These are phyloP conservation scores for Leptinotarsa rubiginosa DNA, from an alignment of 2,888 invertebrate species.

Conservation along the genomic window DNA sequence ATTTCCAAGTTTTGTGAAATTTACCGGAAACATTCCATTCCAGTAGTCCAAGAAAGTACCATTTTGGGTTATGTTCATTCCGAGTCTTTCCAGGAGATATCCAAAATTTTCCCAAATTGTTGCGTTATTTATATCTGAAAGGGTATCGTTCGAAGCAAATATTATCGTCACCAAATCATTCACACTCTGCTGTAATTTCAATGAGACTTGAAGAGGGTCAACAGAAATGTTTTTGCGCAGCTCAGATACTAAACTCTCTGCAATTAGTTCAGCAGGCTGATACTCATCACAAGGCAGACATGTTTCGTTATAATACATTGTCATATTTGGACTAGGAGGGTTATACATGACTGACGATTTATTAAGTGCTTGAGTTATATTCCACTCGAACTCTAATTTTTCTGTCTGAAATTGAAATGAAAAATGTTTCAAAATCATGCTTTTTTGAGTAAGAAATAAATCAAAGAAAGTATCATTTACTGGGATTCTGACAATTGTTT, in stretches of 20 bases:
- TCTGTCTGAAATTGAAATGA: constrained; percentile 63
- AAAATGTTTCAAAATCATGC: too few relatives aligned
- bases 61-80: background rate
- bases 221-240: background rate
- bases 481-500: too few relatives aligned
- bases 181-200: background rate
- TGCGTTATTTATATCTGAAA: background rate
- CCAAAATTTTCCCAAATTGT: background rate
- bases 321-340: background rate
- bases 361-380: constrained; percentile 54
- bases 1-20: constrained; percentile 20
- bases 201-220: background rate
- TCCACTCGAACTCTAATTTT: constrained; percentile 70
- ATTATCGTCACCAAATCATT: background rate
- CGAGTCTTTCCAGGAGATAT: background rate
- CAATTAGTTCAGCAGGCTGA: background rate
- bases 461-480: too few relatives aligned
- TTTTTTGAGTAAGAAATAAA: too few relatives aligned
- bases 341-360: constrained; percentile 14
- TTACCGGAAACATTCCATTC: constrained; percentile 11
- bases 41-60: background rate
- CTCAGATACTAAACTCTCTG: constrained; percentile 22
- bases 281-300: background rate
- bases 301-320: constrained; percentile 1
- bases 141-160: background rate